Conservation (phyloP, 2,113 vertebrate genomes). For the Solenodon paradoxus region DNA sequence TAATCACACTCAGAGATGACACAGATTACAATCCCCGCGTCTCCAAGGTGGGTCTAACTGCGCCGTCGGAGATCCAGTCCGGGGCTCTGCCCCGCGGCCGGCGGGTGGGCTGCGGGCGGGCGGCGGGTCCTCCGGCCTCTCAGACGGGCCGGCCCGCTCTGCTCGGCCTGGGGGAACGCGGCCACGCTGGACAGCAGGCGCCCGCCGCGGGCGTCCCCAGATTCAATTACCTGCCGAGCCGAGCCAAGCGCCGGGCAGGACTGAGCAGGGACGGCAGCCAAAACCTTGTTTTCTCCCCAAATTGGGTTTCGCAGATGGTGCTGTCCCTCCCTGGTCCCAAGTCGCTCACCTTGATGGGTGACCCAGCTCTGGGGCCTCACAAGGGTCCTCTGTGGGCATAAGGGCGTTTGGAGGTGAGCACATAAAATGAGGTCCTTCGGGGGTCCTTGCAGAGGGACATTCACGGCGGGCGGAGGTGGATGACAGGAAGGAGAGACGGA, state of each 20-base stretch:
- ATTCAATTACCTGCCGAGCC: background rate
- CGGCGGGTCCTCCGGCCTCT: too few species aligned
- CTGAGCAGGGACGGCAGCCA: background rate
- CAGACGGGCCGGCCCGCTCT: too few species aligned
- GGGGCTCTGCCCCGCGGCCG: background rate
- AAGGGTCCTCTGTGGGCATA: too few species aligned
- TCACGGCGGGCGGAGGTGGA: too few species aligned
- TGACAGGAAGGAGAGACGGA: too few species aligned
- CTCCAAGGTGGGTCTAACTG: slow-evolving; percentile 68
- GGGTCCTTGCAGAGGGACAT: too few species aligned
- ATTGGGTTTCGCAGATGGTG: background rate
- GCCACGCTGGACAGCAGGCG: too few species aligned
- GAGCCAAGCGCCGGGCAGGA: background rate
- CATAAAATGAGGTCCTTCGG: too few species aligned
- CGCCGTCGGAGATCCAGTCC: slow-evolving; percentile 57
- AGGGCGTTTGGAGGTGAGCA: too few species aligned
- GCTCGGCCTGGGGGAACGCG: too few species aligned
- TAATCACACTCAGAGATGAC: slow-evolving; percentile 77
- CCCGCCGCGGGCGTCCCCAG: fast-evolving
- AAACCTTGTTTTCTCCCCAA: background rate
- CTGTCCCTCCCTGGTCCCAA: fast-evolving
- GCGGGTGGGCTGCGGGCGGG: background rate
- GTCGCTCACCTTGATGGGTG: background rate
- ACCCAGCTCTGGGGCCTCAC: too few species aligned
- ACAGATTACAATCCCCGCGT: slow-evolving; percentile 61